Evolutionary conservation across 2,113 vertebrate genomes (phyloP).

Genomic region (Pluvialis apricaria): DNA sequence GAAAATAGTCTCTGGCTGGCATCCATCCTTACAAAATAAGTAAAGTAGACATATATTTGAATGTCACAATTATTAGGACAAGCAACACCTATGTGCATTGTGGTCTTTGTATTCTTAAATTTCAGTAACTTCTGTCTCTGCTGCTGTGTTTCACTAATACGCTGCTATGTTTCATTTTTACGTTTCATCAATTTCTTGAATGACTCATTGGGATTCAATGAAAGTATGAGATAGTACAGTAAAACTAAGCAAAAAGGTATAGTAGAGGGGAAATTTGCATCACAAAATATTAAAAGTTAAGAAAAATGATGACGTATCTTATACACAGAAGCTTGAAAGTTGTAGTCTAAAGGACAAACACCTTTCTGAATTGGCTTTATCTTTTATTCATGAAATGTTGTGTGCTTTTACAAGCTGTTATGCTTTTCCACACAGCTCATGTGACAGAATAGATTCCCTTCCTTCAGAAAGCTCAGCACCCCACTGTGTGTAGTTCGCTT

Average conservation of each 20-base stretch:
- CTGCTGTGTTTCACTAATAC: background rate
- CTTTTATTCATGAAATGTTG: constrained; percentile 58
- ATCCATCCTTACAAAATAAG: background rate
- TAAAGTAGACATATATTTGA: background rate
- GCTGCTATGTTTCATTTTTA: background rate
- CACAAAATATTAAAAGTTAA: background rate
- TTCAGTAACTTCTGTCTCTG: background rate
- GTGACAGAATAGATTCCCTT: constrained; percentile 33
- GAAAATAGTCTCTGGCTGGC: background rate
- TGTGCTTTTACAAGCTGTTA: constrained; percentile 30
- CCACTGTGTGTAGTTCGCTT: constrained; percentile 20
- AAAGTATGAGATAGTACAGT: background rate
- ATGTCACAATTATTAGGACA: background rate
- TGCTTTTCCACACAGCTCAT: constrained; percentile 21
- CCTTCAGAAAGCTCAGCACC: constrained; percentile 22
- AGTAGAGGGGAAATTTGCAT: background rate
- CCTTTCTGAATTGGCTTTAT: constrained; percentile 22
- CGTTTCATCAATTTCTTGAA: background rate
- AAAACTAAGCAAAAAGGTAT: background rate
- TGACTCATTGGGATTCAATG: background rate
- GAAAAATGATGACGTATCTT: background rate
- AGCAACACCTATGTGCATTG: background rate
- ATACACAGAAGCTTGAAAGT: background rate
- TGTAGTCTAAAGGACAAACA: background rate
- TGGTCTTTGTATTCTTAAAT: background rate